Conservation (phyloP, 1,140 invertebrate genomes). For the Vollenhovia emeryi region DNA sequence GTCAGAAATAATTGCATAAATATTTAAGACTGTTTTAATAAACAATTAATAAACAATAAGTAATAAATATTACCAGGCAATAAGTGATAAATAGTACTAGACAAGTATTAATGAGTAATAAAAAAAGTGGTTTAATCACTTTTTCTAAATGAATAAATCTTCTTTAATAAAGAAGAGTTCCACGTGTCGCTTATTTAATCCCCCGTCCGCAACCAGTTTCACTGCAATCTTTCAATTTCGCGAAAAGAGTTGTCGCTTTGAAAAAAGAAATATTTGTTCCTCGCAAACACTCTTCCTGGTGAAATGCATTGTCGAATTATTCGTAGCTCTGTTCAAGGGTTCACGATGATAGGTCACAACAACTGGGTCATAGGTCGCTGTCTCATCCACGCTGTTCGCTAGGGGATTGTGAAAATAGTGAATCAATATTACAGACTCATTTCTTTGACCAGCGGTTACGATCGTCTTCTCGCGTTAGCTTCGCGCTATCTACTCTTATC, state of each 20-base stretch:
- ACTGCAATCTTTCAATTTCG: neutral
- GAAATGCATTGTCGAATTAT: constrained; percentile 3
- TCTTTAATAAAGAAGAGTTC: neutral
- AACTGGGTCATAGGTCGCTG: neutral
- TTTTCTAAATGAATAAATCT: neutral
- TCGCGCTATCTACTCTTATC: constrained; percentile 67
- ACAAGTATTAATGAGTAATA: neutral
- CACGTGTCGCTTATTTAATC: neutral
- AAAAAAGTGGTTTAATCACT: neutral
- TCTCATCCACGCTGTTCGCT: neutral
- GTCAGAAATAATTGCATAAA: neutral
- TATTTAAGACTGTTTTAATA: neutral
- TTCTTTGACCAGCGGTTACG: neutral
- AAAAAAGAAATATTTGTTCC: neutral
- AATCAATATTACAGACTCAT: neutral
- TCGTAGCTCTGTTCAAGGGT: neutral
- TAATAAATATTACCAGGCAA: neutral
- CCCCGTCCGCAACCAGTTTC: neutral
- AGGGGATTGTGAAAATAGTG: neutral
- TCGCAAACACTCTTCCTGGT: neutral
- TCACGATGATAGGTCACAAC: neutral
- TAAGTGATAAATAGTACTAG: neutral
- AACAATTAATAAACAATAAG: neutral
- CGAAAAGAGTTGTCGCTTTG: neutral
- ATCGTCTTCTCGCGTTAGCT: neutral